A percentile compares a stretch with the other conserved stretches of the same genome.
These are phyloP conservation scores for Lepas anatifera DNA, from an alignment of 2,888 invertebrate species.

Conservation along the genomic window DNA sequence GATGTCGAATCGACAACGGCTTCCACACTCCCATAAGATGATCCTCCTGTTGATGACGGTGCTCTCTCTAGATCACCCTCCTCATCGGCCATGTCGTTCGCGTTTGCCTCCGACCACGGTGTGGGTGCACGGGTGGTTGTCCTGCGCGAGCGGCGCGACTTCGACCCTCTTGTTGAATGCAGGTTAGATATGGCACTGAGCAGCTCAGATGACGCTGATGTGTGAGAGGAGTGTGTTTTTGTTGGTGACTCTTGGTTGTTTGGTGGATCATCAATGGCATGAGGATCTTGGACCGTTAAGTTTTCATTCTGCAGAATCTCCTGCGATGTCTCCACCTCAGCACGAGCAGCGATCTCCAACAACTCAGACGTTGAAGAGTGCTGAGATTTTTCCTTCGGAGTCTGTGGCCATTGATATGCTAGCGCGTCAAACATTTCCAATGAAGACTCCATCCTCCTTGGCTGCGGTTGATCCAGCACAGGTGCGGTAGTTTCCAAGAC, in stretches of 20 bases:
- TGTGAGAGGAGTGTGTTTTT: neutral
- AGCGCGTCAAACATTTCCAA: too few species aligned
- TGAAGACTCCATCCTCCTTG: too few species aligned
- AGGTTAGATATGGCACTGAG: neutral
- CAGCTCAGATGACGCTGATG: neutral
- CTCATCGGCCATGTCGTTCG: neutral
- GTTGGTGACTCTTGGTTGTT: neutral
- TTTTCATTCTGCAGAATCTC: too few species aligned
- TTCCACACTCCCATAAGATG: neutral
- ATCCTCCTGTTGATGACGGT: neutral
- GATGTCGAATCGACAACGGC: neutral
- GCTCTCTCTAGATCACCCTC: neutral
- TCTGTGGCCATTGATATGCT: too few species aligned
- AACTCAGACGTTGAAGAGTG: too few species aligned
- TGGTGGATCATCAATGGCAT: too few species aligned
- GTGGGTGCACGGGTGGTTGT: neutral
- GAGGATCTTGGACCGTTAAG: too few species aligned
- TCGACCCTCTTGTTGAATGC: neutral
- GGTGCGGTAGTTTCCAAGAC: too few species aligned
- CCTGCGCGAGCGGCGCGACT: neutral
- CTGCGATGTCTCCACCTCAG: too few species aligned
- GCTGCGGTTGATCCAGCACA: too few species aligned
- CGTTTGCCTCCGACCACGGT: neutral
- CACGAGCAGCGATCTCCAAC: too few species aligned
- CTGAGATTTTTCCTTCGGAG: too few species aligned